Base-by-base conservation (phyloP, 2,113 vertebrate species). In the Otus sunia region DNA sequence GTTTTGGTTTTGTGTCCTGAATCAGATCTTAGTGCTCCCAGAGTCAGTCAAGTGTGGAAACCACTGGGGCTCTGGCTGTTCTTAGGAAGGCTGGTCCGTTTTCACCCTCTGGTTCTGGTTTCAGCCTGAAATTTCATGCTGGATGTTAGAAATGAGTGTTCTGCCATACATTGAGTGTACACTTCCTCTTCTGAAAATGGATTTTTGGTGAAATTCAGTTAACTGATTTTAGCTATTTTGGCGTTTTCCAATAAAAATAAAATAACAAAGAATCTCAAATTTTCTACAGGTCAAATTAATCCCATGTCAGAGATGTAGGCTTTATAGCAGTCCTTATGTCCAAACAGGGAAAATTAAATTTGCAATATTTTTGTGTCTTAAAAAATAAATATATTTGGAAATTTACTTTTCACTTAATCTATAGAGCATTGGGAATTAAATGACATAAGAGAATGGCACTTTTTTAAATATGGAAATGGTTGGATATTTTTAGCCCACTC, bases 291-390 rank as follows among this genome's bases (percentile, higher is more conserved):
- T 75, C 17, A 71, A 59, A 55, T 73, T 36, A 78, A 81, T 59
- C 3, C 25, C 1, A 2, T 52, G 12, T 53, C 39, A 37, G 84
- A 87, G 37, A 60, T 1, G 2, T 0, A 50, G 39, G 22, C 6
- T 83, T 76, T 80, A 53, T 18, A 80, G 50, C 21, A 69, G 50
- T 43, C 63, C 10, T 32, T 75, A 34, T 63, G 4, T 2, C 18
- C 11, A 49, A 85, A 25, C 5, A 75, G 15, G 15, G 15, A 41
- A 72, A 83, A 91, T 6, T 3, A 79, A 88, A 67, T 59, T 55
- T 64, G 10, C 22, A 75, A 58, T 78, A n/a, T 50, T 32, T 17
- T 72, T 4, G 4, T 68, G 5, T 50, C 25, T 49, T 68, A 85
- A 58, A 64, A 62, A 62, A 27, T 10, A 50, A 67, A 25, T 2